A percentile compares a stretch with the other conserved stretches of the same genome.
These are phyloP conservation scores for Zaprionus taronus DNA, from an alignment of 1,140 invertebrate genomes.

Conservation along the genomic window DNA sequence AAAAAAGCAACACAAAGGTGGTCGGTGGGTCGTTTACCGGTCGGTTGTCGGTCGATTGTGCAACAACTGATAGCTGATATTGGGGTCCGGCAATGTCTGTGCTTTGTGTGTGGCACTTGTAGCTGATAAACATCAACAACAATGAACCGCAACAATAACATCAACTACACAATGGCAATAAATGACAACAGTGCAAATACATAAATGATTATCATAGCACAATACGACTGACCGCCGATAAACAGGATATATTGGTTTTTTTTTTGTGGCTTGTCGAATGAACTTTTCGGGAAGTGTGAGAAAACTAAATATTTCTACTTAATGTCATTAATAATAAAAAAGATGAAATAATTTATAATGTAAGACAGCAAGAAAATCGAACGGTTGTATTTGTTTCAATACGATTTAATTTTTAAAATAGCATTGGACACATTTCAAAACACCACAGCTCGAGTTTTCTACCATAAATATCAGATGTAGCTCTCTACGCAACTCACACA, in stretches of 20 bases:
- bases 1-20: conserved; percentile 24
- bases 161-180: conserved; percentile 34
- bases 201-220: conserved; percentile 48
- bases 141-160: conserved; percentile 53
- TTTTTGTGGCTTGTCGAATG: background rate
- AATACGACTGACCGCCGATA: conserved; percentile 16
- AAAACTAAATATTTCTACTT: background rate
- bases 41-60: conserved; percentile 27
- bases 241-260: conserved; percentile 15
- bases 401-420: no score
- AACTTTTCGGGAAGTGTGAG: background rate
- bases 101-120: conserved; percentile 30
- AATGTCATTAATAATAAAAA: background rate
- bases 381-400: no score
- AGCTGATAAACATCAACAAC: conserved; percentile 58
- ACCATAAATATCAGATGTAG: no score
- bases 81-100: conserved; percentile 17
- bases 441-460: no score
- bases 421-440: no score
- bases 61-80: conserved; percentile 47
- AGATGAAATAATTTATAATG: no score
- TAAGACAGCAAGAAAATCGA: no score
- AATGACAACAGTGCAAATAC: conserved; percentile 51
- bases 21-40: conserved; percentile 1
- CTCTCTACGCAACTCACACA: no score